These are phyloP conservation scores for Agonum fuliginosum DNA, from an alignment of 2,888 invertebrate genomes.

Conservation along the genomic window DNA sequence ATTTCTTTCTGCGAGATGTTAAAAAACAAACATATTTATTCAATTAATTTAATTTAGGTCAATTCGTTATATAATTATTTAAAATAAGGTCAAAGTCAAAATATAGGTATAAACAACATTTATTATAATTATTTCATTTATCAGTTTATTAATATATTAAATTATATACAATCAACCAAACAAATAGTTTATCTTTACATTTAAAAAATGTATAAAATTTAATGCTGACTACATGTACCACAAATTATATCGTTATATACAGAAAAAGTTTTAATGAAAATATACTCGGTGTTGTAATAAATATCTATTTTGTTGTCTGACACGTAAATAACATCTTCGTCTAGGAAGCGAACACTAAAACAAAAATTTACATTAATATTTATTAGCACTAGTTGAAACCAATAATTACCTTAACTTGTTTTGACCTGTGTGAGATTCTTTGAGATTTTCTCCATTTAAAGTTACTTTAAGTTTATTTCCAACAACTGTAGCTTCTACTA, in stretches of 20 bases:
- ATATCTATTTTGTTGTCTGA: not conserved
- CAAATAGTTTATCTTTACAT: too few relatives aligned
- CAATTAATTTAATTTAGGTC: too few relatives aligned
- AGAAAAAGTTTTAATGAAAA: not conserved
- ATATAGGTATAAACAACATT: too few relatives aligned
- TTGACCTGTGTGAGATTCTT: not conserved
- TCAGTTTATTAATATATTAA: too few relatives aligned
- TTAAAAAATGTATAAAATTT: too few relatives aligned
- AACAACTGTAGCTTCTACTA: not conserved
- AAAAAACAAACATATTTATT: too few relatives aligned
- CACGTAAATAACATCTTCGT: not conserved
- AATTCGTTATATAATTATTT: too few relatives aligned
- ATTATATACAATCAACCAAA: too few relatives aligned
- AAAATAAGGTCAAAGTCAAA: too few relatives aligned
- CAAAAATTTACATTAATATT: not conserved
- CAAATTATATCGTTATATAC: not conserved
- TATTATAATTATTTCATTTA: too few relatives aligned
- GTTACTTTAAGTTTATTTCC: not conserved
- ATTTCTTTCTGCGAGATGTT: too few relatives aligned
- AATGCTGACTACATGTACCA: not conserved
- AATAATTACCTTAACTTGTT: slow-evolving; percentile 23
- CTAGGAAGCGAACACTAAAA: not conserved
- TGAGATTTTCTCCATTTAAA: not conserved
- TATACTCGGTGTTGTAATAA: slow-evolving; percentile 8
- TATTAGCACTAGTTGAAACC: slow-evolving; percentile 1